Percentiles rank a stretch among this genome's conserved stretches.
phyloP scores from a whole-genome alignment of 2,888 invertebrate genomes.

The Drosophila rellima region DNA sequence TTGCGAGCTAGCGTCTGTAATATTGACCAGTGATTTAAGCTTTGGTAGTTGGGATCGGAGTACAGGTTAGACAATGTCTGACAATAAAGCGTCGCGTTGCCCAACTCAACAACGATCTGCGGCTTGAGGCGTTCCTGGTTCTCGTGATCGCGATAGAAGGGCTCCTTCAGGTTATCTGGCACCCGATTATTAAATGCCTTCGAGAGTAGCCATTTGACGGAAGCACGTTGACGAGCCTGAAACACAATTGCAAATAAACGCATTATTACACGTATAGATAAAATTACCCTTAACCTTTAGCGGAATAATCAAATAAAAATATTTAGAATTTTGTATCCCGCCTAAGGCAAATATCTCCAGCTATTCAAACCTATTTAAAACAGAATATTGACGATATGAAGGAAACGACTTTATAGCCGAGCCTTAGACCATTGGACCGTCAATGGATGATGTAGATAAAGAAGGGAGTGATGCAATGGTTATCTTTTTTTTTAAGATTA shows the following conservation, averaged over 20 bases:
- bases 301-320: no score
- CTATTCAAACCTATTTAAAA: no score
- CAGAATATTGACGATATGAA: no score
- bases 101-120: conserved; percentile 94
- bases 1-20: conserved; percentile 96
- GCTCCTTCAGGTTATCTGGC: conserved; percentile 96
- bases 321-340: no score
- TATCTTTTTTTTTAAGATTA: no score
- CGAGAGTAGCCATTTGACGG: conserved; percentile 97
- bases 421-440: no score
- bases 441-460: no score
- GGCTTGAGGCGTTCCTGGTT: conserved; percentile 98
- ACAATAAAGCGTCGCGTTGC: conserved; percentile 98
- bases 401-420: no score
- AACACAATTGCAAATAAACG: conserved; percentile 67
- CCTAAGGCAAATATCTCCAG: no score
- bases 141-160: conserved; percentile 98
- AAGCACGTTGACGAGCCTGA: conserved; percentile 98
- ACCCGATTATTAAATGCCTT: conserved; percentile 98
- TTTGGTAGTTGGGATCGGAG: conserved; percentile 98
- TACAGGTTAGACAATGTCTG: conserved; percentile 97
- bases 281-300: neutral
- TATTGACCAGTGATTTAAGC: conserved; percentile 97
- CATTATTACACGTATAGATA: neutral
- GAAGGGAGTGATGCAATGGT: no score